Evolutionary conservation across 23 tunicate genomes (phyloP).

Genomic region (Trididemnum nubilum): DNA sequence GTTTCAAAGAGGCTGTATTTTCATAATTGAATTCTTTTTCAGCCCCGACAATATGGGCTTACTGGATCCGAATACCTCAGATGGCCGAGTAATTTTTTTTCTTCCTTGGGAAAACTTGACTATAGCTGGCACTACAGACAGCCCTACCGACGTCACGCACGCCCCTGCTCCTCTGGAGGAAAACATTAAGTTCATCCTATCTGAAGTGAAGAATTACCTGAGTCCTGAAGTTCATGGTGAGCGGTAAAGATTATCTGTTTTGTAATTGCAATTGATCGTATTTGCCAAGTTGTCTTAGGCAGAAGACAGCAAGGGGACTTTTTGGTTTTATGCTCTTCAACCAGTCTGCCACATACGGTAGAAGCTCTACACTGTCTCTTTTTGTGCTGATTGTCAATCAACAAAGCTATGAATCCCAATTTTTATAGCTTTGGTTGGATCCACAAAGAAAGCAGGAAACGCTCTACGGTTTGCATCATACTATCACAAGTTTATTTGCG

Average conservation of each 20-base stretch:
- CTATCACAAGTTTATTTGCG: no score
- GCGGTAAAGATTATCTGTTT: no score
- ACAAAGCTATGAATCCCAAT: no score
- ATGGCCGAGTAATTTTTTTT: conserved; percentile 90
- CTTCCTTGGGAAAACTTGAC: conserved; percentile 87
- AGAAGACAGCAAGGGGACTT: no score
- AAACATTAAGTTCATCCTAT: conserved; percentile 78
- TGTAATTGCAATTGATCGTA: background rate
- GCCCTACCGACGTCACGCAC: conserved; percentile 66
- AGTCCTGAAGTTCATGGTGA: conserved; percentile 87
- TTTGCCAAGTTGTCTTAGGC: no score
- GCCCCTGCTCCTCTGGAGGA: conserved; percentile 81
- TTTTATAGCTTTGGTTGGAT: no score
- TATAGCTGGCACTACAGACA: conserved; percentile 94
- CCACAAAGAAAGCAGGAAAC: no score
- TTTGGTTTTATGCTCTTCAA: background rate
- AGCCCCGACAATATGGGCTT: conserved; percentile 95
- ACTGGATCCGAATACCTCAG: conserved; percentile 84
- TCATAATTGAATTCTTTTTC: background rate
- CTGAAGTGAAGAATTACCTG: conserved; percentile 75
- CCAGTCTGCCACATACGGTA: background rate
- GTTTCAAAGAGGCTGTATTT: background rate
- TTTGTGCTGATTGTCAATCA: no score
- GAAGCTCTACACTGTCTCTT: no score
- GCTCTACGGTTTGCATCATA: no score